These are phyloP conservation scores for Brevimyrus niger DNA, from an alignment of 2,113 vertebrate genomes.

Conservation along the genomic window DNA sequence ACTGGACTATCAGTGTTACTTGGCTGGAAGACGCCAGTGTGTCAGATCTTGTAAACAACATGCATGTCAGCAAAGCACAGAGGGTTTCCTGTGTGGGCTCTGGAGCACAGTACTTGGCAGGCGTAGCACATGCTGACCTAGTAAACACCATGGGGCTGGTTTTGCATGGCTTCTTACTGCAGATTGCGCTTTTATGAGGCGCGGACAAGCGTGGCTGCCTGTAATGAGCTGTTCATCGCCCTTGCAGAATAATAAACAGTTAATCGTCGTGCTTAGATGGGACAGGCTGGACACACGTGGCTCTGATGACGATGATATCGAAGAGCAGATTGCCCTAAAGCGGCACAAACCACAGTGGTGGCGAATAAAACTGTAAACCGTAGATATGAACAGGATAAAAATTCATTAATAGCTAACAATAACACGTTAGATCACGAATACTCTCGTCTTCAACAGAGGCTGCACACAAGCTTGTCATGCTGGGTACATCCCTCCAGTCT, in stretches of 20 bases:
- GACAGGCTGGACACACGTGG: background rate
- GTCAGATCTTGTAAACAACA: background rate
- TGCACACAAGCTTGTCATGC: background rate
- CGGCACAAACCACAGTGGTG: background rate
- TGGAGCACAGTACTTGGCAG: background rate
- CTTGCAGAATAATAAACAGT: conserved; percentile 7
- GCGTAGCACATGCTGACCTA: background rate
- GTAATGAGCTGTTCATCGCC: background rate
- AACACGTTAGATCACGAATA: background rate
- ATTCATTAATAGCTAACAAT: background rate
- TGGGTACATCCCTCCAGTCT: background rate
- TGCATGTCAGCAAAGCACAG: background rate
- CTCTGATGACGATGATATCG: background rate
- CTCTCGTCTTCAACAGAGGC: background rate
- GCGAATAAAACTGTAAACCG: background rate
- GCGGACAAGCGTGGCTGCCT: conserved; percentile 9
- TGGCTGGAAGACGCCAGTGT: background rate
- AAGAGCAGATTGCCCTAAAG: background rate
- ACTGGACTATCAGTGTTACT: background rate
- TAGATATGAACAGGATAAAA: background rate
- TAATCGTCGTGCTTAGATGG: background rate
- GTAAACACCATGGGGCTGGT: background rate
- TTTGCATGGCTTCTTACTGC: conserved; percentile 8
- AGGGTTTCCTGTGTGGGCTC: background rate
- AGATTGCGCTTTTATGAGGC: background rate